These are phyloP conservation scores for Jacana jacana DNA, from an alignment of 2,113 vertebrate species.

Conservation along the genomic window DNA sequence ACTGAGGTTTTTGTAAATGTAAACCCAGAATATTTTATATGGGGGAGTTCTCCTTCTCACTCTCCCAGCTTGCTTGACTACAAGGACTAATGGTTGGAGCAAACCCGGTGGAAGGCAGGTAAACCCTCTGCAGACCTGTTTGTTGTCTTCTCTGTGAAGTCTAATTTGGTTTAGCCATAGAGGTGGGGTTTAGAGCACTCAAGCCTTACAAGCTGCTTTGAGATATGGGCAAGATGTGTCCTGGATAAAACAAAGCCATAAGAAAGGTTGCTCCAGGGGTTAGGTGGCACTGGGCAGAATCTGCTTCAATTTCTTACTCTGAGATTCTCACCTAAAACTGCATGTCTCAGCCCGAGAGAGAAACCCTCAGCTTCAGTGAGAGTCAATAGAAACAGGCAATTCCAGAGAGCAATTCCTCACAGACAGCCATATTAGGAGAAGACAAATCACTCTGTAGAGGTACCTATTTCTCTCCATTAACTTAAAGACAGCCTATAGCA, in stretches of 20 bases:
- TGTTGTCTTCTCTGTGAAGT: neutral
- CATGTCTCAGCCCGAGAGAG: neutral
- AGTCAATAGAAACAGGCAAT: conserved; percentile 12
- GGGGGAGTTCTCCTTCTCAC: neutral
- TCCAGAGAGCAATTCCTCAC: conserved; percentile 4
- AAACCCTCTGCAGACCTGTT: neutral
- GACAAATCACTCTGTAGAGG: neutral
- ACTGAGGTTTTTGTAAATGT: neutral
- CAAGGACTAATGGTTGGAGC: neutral
- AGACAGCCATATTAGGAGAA: neutral
- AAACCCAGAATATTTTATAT: neutral
- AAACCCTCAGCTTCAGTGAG: neutral
- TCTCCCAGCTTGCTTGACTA: neutral
- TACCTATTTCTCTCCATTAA: conserved; percentile 43
- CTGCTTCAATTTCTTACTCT: neutral
- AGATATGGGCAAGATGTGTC: fast-evolving
- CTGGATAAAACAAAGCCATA: neutral
- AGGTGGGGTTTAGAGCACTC: neutral
- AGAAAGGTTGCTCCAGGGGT: neutral
- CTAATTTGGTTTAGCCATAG: neutral
- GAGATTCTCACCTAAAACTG: neutral
- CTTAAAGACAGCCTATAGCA: neutral
- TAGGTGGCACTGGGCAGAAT: neutral
- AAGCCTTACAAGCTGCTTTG: neutral
- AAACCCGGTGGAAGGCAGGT: neutral